These are phyloP conservation scores for Babylonia areolata DNA, from an alignment of 1,140 invertebrate species.

Conservation along the genomic window DNA sequence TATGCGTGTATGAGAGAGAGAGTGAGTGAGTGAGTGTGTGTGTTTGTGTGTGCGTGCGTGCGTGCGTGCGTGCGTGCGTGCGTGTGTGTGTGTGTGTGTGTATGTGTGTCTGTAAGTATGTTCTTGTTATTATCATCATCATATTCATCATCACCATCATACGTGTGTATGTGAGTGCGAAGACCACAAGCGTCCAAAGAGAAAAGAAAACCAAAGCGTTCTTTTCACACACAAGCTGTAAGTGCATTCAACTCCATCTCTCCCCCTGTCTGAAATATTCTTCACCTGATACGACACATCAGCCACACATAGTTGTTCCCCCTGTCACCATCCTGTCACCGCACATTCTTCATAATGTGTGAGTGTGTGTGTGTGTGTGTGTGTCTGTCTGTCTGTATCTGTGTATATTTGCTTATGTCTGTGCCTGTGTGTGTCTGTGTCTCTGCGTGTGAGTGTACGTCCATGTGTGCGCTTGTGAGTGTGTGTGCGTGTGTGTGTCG, in stretches of 20 bases:
- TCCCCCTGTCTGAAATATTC: too few species aligned
- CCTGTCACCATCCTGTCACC: too few species aligned
- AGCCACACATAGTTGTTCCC: too few species aligned
- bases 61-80: constrained; percentile 13
- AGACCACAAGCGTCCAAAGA: background rate
- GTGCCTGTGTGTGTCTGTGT: constrained; percentile 19
- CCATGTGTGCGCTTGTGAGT: background rate
- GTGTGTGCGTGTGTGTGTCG: background rate
- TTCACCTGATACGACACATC: too few species aligned
- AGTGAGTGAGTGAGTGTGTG: too few species aligned
- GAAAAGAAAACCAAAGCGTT: background rate
- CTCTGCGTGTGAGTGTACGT: constrained; percentile 1
- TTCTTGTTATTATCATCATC: too few species aligned
- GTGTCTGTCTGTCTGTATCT: background rate
- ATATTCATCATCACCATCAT: too few species aligned
- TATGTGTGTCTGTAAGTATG: background rate
- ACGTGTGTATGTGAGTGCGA: background rate
- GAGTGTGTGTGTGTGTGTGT: constrained; percentile 16
- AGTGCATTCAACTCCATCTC: too few species aligned
- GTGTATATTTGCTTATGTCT: background rate
- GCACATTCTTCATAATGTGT: too few species aligned
- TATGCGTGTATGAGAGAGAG: too few species aligned
- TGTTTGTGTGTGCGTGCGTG: constrained; percentile 17
- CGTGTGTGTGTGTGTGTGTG: constrained; percentile 15
- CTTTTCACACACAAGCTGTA: background rate